Conservation (phyloP, 2,113 vertebrate genomes). For the Corythornis madagascariensis region DNA sequence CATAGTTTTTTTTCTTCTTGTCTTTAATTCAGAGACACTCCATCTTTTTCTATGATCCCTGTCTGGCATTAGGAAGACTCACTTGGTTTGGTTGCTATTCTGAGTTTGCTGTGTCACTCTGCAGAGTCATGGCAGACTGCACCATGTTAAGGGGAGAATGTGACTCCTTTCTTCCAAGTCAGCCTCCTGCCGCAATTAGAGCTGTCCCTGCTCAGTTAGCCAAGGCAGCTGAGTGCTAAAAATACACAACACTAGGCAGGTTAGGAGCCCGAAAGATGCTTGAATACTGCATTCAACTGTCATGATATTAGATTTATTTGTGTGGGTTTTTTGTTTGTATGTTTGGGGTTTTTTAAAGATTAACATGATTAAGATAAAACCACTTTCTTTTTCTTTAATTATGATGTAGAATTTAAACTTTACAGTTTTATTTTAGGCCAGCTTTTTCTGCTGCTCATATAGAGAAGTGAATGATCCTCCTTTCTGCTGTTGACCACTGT, state of each 20-base stretch:
- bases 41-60: neutral
- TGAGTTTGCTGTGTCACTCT: neutral
- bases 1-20: neutral
- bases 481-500: neutral
- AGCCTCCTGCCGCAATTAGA: neutral
- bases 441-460: neutral
- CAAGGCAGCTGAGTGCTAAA: constrained; percentile 11
- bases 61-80: neutral
- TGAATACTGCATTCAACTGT: neutral
- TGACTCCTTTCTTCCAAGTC: neutral
- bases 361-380: neutral
- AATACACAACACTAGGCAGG: neutral
- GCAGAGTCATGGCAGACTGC: constrained; percentile 36
- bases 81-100: neutral
- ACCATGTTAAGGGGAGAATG: neutral
- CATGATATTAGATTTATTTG: neutral
- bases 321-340: too few relatives aligned
- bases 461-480: neutral
- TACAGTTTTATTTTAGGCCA: neutral
- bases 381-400: neutral
- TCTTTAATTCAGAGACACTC: neutral
- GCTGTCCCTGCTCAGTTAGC: neutral
- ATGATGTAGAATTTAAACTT: neutral
- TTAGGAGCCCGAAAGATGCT: neutral
- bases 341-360: neutral